Base-by-base conservation (phyloP, 2,113 vertebrate genomes). In the Chloroceryle aenea region DNA sequence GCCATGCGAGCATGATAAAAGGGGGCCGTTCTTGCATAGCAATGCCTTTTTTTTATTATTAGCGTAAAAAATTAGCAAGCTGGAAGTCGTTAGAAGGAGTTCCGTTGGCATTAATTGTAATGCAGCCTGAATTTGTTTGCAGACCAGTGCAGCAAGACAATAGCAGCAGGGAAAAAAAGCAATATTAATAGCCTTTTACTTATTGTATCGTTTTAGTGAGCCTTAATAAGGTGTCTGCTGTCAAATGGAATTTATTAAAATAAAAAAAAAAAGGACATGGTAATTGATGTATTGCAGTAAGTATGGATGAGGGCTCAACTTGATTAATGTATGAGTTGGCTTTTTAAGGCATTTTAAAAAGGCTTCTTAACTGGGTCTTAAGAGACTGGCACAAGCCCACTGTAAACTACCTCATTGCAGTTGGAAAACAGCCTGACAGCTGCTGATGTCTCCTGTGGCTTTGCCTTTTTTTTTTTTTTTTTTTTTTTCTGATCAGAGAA, bases 51-150 rank as follows among this genome's bases (percentile, higher is more conserved):
- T 98, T 98, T 98, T 98, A 99, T 99, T 99, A 98, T 98, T 99
- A 99, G 98, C 97, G 97, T 99, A 98, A 98, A 98, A 99, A 99
- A 99, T 99, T 99, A 99, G 98, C 98, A 98, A 98, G 98, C 98
- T 98, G 98, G 98, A 98, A 98, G 98, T 99, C 98, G 97, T 99
- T 98, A 99, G 98, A 98, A 98, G 98, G 98, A 98, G 97, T 98
- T 98, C 97, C 97, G 95, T 95, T 96, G 96, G 97, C 97, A 97
- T 98, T 98, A 98, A 98, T 98, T 98, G 98, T 98, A 98, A 98
- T 97, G 97, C 98, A 94, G 98, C 96, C 96, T 93, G 98, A 98
- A 98, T 98, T 97, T 98, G 97, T 99, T 98, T 99, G 98, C 98
- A 98, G 97, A 98, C 98, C 96, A 97, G 97, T 97, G 97, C 95